Percentiles rank a stretch among this genome's conserved stretches.
Conservation (phyloP, 2,888 invertebrate genomes). For the Orthosia cruda region DNA sequence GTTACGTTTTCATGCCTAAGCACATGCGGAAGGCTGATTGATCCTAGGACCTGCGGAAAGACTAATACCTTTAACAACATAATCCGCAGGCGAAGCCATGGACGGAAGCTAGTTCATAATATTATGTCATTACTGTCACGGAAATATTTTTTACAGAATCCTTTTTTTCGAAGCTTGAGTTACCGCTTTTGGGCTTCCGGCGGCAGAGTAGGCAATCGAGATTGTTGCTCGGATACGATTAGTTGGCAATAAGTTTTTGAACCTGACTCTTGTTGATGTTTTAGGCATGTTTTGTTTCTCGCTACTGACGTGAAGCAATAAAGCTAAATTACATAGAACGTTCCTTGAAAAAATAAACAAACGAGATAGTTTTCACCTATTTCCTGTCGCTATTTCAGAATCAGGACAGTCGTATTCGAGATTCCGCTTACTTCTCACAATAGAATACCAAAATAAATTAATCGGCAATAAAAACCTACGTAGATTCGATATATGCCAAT, state of each 20-base stretch:
- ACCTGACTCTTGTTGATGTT: slow-evolving; percentile 18
- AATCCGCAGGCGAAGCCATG: too few species aligned
- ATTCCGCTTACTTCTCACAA: slow-evolving; percentile 1
- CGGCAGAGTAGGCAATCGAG: slow-evolving; percentile 18
- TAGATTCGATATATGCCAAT: slow-evolving; percentile 4
- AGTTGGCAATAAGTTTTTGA: slow-evolving; percentile 34
- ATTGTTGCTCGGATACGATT: slow-evolving; percentile 31
- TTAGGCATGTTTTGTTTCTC: slow-evolving; percentile 20
- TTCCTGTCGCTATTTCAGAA: slow-evolving; percentile 41
- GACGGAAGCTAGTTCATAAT: too few species aligned
- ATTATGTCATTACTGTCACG: too few species aligned
- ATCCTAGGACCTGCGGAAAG: too few species aligned
- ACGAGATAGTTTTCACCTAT: slow-evolving; percentile 32
- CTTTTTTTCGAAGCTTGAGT: too few species aligned
- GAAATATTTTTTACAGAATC: too few species aligned
- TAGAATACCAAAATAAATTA: not conserved
- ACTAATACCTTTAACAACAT: too few species aligned
- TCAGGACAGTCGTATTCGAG: slow-evolving; percentile 10
- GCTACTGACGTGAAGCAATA: slow-evolving; percentile 39
- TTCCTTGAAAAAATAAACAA: slow-evolving; percentile 44
- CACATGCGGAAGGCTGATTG: too few species aligned
- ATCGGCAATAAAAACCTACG: slow-evolving; percentile 9
- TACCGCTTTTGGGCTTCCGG: too few species aligned
- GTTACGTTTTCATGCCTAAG: too few species aligned
- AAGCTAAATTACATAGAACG: slow-evolving; percentile 34